A percentile compares a stretch with the other conserved stretches of the same genome.
Conservation (phyloP, 2,888 invertebrate genomes). For the Venusia cambrica region DNA sequence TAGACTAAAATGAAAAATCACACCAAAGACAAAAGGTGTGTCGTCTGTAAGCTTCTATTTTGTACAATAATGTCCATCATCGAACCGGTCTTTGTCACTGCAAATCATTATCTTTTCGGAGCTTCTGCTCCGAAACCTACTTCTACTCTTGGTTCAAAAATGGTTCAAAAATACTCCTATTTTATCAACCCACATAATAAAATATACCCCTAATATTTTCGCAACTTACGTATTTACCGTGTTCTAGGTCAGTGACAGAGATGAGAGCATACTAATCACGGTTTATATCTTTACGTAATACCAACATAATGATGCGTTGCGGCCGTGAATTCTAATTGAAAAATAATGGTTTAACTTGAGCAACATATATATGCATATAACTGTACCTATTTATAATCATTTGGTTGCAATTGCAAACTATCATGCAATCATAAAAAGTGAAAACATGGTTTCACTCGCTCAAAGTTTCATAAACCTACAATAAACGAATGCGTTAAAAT, state of each 20-base stretch:
- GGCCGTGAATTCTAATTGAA: conserved; percentile 24
- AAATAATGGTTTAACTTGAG: conserved; percentile 22
- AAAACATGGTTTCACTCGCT: conserved; percentile 58
- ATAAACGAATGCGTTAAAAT: conserved; percentile 6
- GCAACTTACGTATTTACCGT: conserved; percentile 7
- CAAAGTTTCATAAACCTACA: conserved; percentile 17
- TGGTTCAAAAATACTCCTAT: conserved; percentile 8
- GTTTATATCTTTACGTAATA: conserved; percentile 11
- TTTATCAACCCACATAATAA: conserved; percentile 6
- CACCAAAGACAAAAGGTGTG: too few relatives aligned
- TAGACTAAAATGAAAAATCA: too few relatives aligned
- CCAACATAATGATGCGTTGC: too few relatives aligned
- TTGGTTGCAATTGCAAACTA: conserved; percentile 47
- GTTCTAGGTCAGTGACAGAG: conserved; percentile 17
- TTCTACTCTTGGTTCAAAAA: too few relatives aligned
- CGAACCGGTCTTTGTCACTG: too few relatives aligned
- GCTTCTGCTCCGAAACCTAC: too few relatives aligned
- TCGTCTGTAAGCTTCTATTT: too few relatives aligned
- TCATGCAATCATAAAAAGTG: conserved; percentile 71
- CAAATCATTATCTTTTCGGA: too few relatives aligned
- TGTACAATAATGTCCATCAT: too few relatives aligned
- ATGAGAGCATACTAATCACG: conserved; percentile 12
- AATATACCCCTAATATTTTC: background rate
- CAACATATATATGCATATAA: conserved; percentile 38
- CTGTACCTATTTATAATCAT: too few relatives aligned